These are phyloP conservation scores for Ochlodes sylvanus DNA, from an alignment of 2,888 invertebrate species.

Conservation along the genomic window DNA sequence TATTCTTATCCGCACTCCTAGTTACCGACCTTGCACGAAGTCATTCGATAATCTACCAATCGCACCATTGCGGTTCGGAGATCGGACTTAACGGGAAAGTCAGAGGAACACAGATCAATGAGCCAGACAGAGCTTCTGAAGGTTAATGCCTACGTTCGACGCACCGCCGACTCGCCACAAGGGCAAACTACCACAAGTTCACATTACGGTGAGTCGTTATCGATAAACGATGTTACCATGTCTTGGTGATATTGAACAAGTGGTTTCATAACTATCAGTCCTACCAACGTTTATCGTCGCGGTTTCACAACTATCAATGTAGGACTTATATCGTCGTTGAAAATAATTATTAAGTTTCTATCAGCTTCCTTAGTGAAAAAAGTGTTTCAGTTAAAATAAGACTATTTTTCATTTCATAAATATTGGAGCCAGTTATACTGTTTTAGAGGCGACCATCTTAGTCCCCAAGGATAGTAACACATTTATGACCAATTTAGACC, in stretches of 20 bases:
- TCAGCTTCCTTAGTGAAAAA: too few species aligned
- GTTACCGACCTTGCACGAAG: constrained; percentile 47
- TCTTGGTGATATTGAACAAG: background rate
- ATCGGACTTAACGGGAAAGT: constrained; percentile 67
- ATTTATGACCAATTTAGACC: too few species aligned
- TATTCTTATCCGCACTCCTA: constrained; percentile 17
- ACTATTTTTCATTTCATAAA: too few species aligned
- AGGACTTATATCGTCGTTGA: too few species aligned
- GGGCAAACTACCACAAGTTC: constrained; percentile 39
- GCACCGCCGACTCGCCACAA: constrained; percentile 31
- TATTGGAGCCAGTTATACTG: too few species aligned
- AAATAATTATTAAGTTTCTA: too few species aligned
- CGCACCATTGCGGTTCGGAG: constrained; percentile 65
- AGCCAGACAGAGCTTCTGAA: constrained; percentile 20
- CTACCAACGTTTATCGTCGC: too few species aligned
- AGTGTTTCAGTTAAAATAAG: too few species aligned
- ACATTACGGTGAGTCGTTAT: constrained; percentile 1
- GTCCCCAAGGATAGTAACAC: too few species aligned
- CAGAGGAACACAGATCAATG: constrained; percentile 46
- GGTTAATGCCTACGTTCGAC: constrained; percentile 30
- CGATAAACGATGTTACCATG: background rate
- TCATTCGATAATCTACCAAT: constrained; percentile 71
- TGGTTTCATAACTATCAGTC: background rate
- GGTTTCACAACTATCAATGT: too few species aligned
- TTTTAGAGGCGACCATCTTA: too few species aligned